Base-by-base conservation (phyloP, 2,797 vertebrate species). In the Aldrovandia affinis region DNA sequence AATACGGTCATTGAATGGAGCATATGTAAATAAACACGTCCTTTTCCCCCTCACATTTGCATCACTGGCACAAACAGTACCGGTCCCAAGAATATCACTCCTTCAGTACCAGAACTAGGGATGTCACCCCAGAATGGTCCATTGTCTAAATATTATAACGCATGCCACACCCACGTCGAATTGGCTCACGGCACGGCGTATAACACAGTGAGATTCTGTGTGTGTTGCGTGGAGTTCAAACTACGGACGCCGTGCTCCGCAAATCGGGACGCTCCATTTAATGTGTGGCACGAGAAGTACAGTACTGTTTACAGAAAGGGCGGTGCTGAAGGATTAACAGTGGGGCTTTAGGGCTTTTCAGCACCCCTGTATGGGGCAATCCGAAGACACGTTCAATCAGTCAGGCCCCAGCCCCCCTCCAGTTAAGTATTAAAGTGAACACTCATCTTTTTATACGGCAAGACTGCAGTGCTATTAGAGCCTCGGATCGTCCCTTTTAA, bases 271-370 rank as follows among this genome's bases (percentile, higher is more conserved):
- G 5, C 73, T 9, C 42, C 73, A n/a, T 44, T 47, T 20, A 30
- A 14, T 20, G 65, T 39, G 18, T 70, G 33, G 36, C 33, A 12
- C n/a, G 47, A 50, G 47, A 33, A 28, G 9, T 65, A 8, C 30
- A 39, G 68, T 20, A n/a, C 8, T 47, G 73, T 44, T 77, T n/a
- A 44, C 73, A 77, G 73, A 47, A 20, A 77, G 73, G 73, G 73
- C 47, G 73, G 73, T 22, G 73, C 68, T 28, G 22, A 1, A 0
- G 25, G 73, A 47, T 77, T 77, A n/a, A 47, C 0, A n/a, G 73
- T n/a, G 25, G 7, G 39, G 73, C 7, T 77, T 77, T 77, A 47
- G 18, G 25, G 73, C 73, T 77, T 77, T 44, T 77, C 73, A 4
- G 9, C 42, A 77, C 73, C 42, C 42, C 2, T 42, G 2, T 44